These are phyloP conservation scores for Otis tarda DNA, from an alignment of 2,113 vertebrate genomes.

Conservation along the genomic window DNA sequence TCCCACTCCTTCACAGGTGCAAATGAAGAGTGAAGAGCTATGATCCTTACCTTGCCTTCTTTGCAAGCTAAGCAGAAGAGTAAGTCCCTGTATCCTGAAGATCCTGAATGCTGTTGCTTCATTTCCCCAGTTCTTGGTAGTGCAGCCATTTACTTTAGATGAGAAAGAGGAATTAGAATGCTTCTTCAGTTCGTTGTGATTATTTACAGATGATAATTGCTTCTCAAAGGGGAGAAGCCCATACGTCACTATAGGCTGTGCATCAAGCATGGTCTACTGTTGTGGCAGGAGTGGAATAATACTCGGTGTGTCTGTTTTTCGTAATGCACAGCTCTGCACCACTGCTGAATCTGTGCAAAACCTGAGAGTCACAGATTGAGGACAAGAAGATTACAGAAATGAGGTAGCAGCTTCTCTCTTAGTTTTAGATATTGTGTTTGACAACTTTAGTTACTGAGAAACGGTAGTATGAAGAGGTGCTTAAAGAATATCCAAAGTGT, in stretches of 20 bases:
- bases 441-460: not conserved
- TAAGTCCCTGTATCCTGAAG: not conserved
- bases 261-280: accelerated
- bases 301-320: not conserved
- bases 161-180: not conserved
- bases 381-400: not conserved
- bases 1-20: not conserved
- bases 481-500: not conserved
- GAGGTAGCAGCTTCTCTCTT: not conserved
- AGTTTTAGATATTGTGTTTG: not conserved
- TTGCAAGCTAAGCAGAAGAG: not conserved
- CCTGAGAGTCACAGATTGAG: not conserved
- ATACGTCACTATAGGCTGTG: not conserved
- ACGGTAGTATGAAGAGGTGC: accelerated
- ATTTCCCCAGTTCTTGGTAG: not conserved
- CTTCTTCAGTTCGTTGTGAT: not conserved
- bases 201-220: not conserved
- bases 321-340: not conserved
- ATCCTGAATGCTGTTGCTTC: not conserved
- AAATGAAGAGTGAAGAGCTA: not conserved
- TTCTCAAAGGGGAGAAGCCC: not conserved
- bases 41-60: not conserved
- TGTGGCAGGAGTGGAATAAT: too few relatives aligned
- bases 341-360: not conserved
- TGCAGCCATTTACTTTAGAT: not conserved